phyloP scores from a whole-genome alignment of 2,797 vertebrate species.

The Clarias fuscus region DNA sequence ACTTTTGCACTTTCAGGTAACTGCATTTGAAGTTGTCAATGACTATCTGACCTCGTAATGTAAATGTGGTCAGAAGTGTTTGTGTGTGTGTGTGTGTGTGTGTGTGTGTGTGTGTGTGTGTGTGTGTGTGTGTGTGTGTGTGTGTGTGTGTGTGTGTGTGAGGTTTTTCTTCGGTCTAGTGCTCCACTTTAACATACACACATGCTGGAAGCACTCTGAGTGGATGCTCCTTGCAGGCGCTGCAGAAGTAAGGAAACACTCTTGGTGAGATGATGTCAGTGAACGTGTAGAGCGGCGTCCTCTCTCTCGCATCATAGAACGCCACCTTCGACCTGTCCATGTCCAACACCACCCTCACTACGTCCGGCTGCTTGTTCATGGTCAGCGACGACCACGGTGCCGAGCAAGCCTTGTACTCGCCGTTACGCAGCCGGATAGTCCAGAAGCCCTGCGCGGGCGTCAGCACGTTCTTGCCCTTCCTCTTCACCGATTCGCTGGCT shows the following conservation, averaged over 20 bases:
- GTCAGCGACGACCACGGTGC: slow-evolving; percentile 77
- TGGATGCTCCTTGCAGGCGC: slow-evolving; percentile 77
- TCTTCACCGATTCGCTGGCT: slow-evolving; percentile 73
- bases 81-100: not conserved
- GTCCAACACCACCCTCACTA: slow-evolving; percentile 74
- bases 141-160: not conserved
- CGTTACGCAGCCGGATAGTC: slow-evolving; percentile 77
- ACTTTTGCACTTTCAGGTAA: not conserved
- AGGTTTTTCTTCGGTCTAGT: slow-evolving; percentile 31
- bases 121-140: not conserved
- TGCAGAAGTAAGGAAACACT: slow-evolving; percentile 78
- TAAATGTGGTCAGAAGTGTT: not conserved
- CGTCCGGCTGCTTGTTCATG: slow-evolving; percentile 67
- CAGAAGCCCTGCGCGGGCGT: slow-evolving; percentile 80
- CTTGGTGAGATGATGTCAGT: slow-evolving; percentile 63
- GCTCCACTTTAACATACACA: slow-evolving; percentile 65
- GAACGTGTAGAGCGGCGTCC: slow-evolving; percentile 75
- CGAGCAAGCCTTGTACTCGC: slow-evolving; percentile 80
- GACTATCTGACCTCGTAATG: not conserved
- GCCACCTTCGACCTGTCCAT: slow-evolving; percentile 78
- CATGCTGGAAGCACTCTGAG: slow-evolving; percentile 69
- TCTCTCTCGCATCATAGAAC: slow-evolving; percentile 73
- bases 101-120: not conserved
- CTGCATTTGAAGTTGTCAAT: not conserved
- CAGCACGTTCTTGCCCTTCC: slow-evolving; percentile 78